These are phyloP conservation scores for Pachyramphus minor DNA, from an alignment of 2,113 vertebrate species.

Conservation along the genomic window DNA sequence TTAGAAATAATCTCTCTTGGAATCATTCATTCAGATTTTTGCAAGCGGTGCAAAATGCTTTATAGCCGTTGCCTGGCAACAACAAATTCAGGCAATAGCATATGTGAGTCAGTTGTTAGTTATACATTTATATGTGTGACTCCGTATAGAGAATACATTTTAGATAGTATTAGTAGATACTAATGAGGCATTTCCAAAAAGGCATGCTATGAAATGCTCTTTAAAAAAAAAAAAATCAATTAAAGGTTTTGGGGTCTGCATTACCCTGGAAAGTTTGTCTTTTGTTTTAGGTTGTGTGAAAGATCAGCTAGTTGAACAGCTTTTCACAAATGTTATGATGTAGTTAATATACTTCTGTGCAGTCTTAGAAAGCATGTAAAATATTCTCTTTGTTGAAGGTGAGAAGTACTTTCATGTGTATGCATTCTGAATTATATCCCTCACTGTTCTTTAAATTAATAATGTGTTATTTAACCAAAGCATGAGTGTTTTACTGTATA, in stretches of 20 bases:
- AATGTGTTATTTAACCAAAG: not conserved
- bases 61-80: slow-evolving; percentile 57
- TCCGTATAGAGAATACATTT: not conserved
- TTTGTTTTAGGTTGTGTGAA: not conserved
- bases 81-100: slow-evolving; percentile 41
- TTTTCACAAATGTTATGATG: not conserved
- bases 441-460: not conserved
- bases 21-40: slow-evolving; percentile 63
- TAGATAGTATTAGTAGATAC: not conserved
- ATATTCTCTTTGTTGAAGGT: not conserved
- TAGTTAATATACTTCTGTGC: not conserved
- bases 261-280: not conserved
- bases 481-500: not conserved
- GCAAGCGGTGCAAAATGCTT: slow-evolving; percentile 59
- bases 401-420: not conserved
- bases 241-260: not conserved
- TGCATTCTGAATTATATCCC: not conserved
- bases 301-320: not conserved
- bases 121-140: not conserved
- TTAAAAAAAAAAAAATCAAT: not conserved
- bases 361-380: not conserved
- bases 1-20: slow-evolving; percentile 9
- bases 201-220: not conserved
- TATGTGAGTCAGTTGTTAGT: slow-evolving; percentile 47
- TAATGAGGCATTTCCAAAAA: not conserved